Evolutionary conservation across 2,113 vertebrate genomes (phyloP).

Genomic region (Chamaetylas fuelleborni): DNA sequence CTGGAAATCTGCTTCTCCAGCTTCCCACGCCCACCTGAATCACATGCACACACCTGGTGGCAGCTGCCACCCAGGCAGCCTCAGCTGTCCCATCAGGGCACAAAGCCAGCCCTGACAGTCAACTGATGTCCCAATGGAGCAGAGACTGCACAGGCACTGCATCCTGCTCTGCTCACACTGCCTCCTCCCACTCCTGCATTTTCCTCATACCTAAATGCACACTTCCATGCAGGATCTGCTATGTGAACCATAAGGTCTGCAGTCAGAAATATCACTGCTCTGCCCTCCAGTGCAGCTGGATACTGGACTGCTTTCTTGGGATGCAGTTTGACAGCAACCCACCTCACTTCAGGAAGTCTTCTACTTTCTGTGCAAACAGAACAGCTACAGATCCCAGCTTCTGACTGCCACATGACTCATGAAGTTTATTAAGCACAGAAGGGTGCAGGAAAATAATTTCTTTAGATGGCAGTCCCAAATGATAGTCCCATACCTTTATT

Average conservation of each 20-base stretch:
- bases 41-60: neutral
- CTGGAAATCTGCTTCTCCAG: neutral
- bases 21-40: neutral
- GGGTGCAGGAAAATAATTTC: neutral
- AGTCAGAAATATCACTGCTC: neutral
- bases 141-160: neutral
- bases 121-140: neutral
- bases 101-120: neutral
- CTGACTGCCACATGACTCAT: neutral
- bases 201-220: neutral
- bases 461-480: neutral
- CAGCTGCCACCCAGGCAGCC: neutral
- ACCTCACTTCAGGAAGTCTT: neutral
- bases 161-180: neutral
- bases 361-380: neutral
- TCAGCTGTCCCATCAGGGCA: neutral
- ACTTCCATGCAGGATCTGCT: neutral
- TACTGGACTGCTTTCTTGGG: neutral
- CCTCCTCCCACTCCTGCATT: neutral
- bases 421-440: neutral
- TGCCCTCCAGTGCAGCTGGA: neutral
- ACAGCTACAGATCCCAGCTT: neutral
- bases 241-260: neutral
- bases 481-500: neutral
- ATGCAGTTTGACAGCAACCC: rapidly evolving